These are phyloP conservation scores for Uropsilus gracilis DNA, from an alignment of 2,113 vertebrate species.

Conservation along the genomic window DNA sequence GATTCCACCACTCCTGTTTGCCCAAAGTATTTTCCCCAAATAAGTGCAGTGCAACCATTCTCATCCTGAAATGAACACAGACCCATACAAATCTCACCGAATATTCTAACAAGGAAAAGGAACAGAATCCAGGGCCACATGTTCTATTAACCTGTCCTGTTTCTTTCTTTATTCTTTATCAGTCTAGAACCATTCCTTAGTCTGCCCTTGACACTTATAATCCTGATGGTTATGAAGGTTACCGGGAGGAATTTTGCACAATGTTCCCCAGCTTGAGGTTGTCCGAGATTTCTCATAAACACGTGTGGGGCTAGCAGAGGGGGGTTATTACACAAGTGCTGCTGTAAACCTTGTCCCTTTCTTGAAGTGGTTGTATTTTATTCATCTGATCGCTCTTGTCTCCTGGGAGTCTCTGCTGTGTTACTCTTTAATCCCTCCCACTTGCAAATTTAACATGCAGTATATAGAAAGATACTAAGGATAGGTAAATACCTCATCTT, in stretches of 20 bases:
- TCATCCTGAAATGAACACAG: background rate
- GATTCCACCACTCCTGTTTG: background rate
- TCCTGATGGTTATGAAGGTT: background rate
- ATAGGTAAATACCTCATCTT: background rate
- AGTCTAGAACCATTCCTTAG: background rate
- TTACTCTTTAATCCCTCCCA: background rate
- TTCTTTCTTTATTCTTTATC: conserved; percentile 11
- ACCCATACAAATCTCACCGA: background rate
- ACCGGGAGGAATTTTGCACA: background rate
- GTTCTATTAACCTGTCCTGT: background rate
- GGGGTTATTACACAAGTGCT: background rate
- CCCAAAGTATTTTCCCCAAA: background rate
- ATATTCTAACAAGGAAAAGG: background rate
- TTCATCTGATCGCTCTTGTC: background rate
- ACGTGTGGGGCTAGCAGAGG: background rate
- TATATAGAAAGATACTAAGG: background rate
- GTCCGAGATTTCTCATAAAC: background rate
- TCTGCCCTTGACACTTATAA: background rate
- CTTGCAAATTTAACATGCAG: background rate
- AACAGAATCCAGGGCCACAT: background rate
- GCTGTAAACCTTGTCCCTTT: background rate
- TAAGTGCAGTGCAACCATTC: background rate
- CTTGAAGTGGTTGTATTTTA: background rate
- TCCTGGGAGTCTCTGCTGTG: background rate
- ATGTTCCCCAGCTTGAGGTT: background rate